Evolutionary conservation across 2,888 invertebrate genomes (phyloP).

Genomic region (Brachylomia viminalis): DNA sequence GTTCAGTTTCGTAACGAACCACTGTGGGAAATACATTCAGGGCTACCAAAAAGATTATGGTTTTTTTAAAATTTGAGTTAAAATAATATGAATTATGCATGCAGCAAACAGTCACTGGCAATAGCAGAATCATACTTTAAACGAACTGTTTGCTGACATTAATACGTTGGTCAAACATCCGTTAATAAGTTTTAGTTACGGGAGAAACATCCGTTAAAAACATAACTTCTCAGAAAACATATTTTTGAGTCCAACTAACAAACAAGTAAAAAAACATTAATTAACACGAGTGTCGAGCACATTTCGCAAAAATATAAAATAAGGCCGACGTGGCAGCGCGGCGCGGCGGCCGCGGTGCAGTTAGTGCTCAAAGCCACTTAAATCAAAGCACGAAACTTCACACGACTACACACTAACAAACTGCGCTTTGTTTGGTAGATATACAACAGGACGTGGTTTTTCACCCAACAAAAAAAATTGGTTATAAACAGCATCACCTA

Average conservation of each 20-base stretch:
- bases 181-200: neutral
- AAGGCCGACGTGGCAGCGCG: neutral
- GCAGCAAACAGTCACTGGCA: neutral
- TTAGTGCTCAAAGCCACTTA: constrained; percentile 51
- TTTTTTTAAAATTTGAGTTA: neutral
- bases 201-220: neutral
- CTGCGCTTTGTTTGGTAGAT: constrained; percentile 48
- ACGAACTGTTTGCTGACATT: no score
- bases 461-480: neutral
- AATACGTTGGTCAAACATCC: neutral
- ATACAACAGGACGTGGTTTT: constrained; percentile 28
- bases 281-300: constrained; percentile 37
- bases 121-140: neutral
- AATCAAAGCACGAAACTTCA: constrained; percentile 46
- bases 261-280: constrained; percentile 50
- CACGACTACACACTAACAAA: constrained; percentile 49
- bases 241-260: constrained; percentile 17
- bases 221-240: constrained; percentile 6
- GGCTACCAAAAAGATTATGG: neutral
- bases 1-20: constrained; percentile 15
- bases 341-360: constrained; percentile 18
- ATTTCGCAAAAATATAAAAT: constrained; percentile 52
- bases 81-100: neutral
- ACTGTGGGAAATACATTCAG: neutral
- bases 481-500: neutral